Evolutionary conservation across 2,888 invertebrate genomes (phyloP), one percentile per base, ranked within the genome.

Genomic region (Steinernema hermaphroditum): DNA sequence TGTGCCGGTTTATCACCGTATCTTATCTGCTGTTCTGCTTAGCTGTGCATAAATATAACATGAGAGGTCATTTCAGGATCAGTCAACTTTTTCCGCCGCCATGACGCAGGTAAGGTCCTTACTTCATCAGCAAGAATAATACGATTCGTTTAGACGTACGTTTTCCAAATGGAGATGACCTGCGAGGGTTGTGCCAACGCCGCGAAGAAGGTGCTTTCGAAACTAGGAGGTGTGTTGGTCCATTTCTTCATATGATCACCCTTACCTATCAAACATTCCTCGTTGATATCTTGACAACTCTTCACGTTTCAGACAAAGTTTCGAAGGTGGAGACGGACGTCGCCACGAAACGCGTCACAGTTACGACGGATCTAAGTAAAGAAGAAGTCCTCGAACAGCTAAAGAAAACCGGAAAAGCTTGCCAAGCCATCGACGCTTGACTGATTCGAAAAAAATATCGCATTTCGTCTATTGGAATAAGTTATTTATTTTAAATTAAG

Each of bases 121-220:
- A 4, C 16, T 16, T 22, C 32, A 32, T 4, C 2, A 4, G 27
- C 1, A n/a, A 4, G 62, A 29, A 1, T 4, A 6, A 32, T 4
- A 24, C 32, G 2, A n/a, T 2, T 32, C 29, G 79, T 84, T 27
- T 80, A 89, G 88, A 86, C 91, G 57, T 91, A 93, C 85, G 91
- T 92, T 87, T 96, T 92, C 88, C 91, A 91, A 83, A 94, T 96
- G 69, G 92, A 91, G 86, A 96, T 96, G 95, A 93, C 94, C 2
- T 96, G 96, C 87, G 93, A 92, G 82, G 95, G 95, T 16, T 96
- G 96, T 88, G 92, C 93, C 0, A 92, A 91, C 72, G 93, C 94
- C 49, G 93, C 95, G 1, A 91, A 93, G 86, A 90, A 92, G 87
- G 94, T 94, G 43, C 90, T 96, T 19, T 91, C 90, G 73, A 93